phyloP scores from a whole-genome alignment of 2,113 vertebrate genomes.

The Oryzias javanicus region DNA sequence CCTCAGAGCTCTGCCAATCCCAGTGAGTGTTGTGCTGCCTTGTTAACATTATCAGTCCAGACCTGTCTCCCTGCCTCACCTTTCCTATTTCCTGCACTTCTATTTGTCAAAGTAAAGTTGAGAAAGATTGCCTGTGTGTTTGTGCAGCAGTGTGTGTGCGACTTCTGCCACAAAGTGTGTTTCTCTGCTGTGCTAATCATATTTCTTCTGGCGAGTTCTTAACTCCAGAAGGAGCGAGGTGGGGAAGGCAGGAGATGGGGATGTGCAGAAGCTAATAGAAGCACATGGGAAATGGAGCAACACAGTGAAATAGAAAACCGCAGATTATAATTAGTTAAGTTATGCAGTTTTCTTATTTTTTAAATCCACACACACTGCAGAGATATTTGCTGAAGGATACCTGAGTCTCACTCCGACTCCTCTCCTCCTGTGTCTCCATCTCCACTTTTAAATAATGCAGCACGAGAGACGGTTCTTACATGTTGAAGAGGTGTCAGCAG shows the following conservation, averaged over 20 bases:
- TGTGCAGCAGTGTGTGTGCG: slow-evolving; percentile 27
- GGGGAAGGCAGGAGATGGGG: slow-evolving; percentile 7
- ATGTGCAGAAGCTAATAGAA: slow-evolving; percentile 24
- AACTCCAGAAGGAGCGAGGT: slow-evolving; percentile 26
- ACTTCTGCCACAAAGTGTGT: slow-evolving; percentile 48
- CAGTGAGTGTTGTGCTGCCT: slow-evolving; percentile 38
- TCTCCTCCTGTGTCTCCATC: slow-evolving; percentile 30
- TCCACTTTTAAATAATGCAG: slow-evolving; percentile 69
- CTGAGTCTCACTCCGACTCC: slow-evolving; percentile 32
- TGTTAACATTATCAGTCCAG: slow-evolving; percentile 47
- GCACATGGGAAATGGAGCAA: slow-evolving; percentile 28
- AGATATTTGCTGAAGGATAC: slow-evolving; percentile 43
- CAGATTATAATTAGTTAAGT: slow-evolving; percentile 52
- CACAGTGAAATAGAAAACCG: too few relatives aligned
- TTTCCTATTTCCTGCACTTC: slow-evolving; percentile 26
- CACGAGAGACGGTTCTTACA: slow-evolving; percentile 55
- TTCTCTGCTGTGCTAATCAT: slow-evolving; percentile 64
- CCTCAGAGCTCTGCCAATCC: too few relatives aligned
- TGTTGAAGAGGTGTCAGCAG: slow-evolving; percentile 63
- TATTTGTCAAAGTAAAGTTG: slow-evolving; percentile 34
- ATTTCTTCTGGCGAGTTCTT: slow-evolving; percentile 61
- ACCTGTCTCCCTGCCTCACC: slow-evolving; percentile 38
- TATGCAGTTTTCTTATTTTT: slow-evolving; percentile 6
- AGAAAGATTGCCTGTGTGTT: slow-evolving; percentile 26
- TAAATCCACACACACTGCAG: slow-evolving; percentile 21